Evolutionary conservation across 35 echinoderm and acorn worm species (phyloP).

Genomic region (Lytechinus variegatus): DNA sequence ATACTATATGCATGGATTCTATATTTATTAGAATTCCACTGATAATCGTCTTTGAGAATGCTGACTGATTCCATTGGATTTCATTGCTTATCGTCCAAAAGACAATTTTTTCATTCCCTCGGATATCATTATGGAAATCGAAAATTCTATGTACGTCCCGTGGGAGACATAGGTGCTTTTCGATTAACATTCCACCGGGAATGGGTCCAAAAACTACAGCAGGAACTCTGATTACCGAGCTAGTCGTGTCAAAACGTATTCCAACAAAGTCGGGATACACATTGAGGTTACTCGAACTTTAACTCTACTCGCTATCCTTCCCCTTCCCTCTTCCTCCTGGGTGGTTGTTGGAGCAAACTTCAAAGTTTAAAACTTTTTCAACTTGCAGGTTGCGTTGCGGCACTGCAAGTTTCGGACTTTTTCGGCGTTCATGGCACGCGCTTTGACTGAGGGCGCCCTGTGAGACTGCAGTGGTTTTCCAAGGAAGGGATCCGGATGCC

Average conservation of each 20-base stretch:
- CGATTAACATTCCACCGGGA: background rate
- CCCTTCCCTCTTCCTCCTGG: background rate
- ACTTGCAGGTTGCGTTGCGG: background rate
- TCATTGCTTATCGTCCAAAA: background rate
- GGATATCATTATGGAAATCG: background rate
- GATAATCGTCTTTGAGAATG: too few relatives aligned
- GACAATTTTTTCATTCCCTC: background rate
- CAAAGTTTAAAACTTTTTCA: background rate
- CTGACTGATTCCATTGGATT: too few relatives aligned
- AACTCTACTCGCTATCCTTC: background rate
- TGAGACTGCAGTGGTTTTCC: background rate
- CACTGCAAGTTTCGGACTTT: background rate
- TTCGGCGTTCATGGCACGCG: background rate
- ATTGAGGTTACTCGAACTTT: background rate
- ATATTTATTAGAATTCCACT: too few relatives aligned
- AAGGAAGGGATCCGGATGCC: background rate
- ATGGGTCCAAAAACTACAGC: background rate
- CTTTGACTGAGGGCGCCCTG: background rate
- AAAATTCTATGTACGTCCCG: background rate
- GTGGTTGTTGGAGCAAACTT: background rate
- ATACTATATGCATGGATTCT: too few relatives aligned
- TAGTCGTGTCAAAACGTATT: background rate
- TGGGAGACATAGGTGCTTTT: slow-evolving; percentile 10
- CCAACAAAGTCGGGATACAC: background rate
- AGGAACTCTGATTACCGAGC: background rate